A percentile compares a stretch with the other conserved stretches of the same genome.
Conservation (phyloP, 2,797 vertebrate species). For the Phyllotis vaccarum region DNA sequence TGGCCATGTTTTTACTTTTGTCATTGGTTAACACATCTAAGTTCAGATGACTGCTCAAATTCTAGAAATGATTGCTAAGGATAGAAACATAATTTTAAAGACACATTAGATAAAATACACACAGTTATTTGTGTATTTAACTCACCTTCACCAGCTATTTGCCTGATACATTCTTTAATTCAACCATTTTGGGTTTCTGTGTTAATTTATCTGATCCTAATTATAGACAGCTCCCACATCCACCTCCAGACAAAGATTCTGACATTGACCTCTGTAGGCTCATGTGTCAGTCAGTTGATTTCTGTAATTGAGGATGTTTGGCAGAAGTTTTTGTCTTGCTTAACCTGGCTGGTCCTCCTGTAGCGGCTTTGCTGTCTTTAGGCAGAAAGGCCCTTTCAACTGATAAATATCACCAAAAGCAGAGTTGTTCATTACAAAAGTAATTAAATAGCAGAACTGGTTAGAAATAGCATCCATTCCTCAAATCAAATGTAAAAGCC, state of each 20-base stretch:
- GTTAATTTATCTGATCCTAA: not conserved
- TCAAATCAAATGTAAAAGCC: slow-evolving; percentile 89
- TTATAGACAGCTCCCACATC: not conserved
- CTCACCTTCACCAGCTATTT: not conserved
- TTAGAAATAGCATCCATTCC: slow-evolving; percentile 87
- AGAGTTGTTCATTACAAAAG: slow-evolving; percentile 77
- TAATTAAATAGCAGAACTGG: slow-evolving; percentile 86
- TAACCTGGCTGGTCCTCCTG: not conserved
- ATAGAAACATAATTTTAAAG: not conserved
- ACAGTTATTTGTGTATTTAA: not conserved
- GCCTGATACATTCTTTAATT: not conserved
- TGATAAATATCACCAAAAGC: slow-evolving; percentile 77
- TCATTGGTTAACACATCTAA: not conserved
- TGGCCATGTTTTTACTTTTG: not conserved
- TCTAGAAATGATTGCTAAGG: slow-evolving; percentile 4
- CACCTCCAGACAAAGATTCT: not conserved
- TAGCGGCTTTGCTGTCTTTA: slow-evolving; percentile 25
- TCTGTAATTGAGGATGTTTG: not conserved
- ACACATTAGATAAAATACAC: not conserved
- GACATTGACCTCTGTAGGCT: not conserved
- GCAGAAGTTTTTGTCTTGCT: slow-evolving; percentile 34
- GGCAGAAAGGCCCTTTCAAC: slow-evolving; percentile 62
- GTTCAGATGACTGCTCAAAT: not conserved
- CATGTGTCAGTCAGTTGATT: slow-evolving; percentile 60
- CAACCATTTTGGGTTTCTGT: not conserved